Evolutionary conservation across 2,113 vertebrate genomes (phyloP), one percentile per base, ranked within the genome.

Genomic region (Thymallus thymallus): DNA sequence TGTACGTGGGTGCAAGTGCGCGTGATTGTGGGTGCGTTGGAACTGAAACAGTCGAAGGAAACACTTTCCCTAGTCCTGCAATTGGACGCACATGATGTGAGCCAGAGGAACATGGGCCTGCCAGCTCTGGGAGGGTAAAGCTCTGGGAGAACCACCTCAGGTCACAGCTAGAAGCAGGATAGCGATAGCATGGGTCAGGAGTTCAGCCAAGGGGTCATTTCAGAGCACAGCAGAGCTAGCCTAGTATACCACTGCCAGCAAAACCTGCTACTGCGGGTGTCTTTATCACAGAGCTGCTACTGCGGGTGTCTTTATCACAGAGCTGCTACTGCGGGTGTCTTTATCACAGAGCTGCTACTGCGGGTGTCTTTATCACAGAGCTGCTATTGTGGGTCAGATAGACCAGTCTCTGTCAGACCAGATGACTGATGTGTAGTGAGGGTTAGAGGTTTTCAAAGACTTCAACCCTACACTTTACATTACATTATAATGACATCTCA

Each of bases 391-490:
- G 7, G 82, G 84, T 88, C 85, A 84, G 64, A 63, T 26, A 73
- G 75, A 70, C 72, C 72, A 26, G 76, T 84, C 75, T 78, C 84
- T 77, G 85, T 81, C 82, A 77, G 41, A 56, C 78, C 32, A 61
- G 68, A 79, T 76, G 83, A 75, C 65, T 89, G 86, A 89, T 89
- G 81, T 80, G 88, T 80, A 81, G 55, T 35, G 58, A 71, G 75
- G 85, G 85, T 86, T 56, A 24, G 72, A 69, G 79, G 77, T 80
- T 84, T 83, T 82, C 85, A 86, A 73, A 81, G 87, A 86, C 84
- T 88, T 58, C 65, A 68, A 74, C 76, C n/a, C 32, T 46, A 23
- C 66, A 4, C n/a, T 9, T 65, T 69, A 32, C 69, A n/a, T n/a
- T n/a, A n/a, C n/a, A 78, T 86, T 82, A 51, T 76, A 80, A 75